Base-by-base conservation (phyloP, 2,113 vertebrate species). In the Pterophyllum scalare region DNA sequence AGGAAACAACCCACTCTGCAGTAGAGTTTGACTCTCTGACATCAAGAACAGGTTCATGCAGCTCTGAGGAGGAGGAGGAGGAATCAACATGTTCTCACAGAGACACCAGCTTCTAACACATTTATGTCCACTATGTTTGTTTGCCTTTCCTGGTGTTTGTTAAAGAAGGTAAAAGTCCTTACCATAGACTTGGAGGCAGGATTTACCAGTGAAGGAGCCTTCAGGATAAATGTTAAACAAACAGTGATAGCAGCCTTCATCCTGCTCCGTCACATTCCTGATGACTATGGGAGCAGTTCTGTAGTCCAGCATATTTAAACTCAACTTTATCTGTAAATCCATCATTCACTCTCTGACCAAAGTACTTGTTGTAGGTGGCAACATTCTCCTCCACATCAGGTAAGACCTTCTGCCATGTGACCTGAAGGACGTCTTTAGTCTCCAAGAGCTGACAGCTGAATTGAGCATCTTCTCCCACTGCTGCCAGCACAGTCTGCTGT, bases 221-320 rank as follows among this genome's bases (percentile, higher is more conserved):
- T 90, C 79, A 77, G 90, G 82, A 35, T 26, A 82, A 20, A 75
- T 10, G 54, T 67, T 87, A 26, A 93, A 90, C 78, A 92, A 0
- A 15, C 92, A 94, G 3, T 0, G 57, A 56, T 91, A 94, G 72
- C 82, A 93, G 0, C 75, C 80, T 77, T 86, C 81, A 49, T 93
- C 89, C 28, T 83, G 49, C 54, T 3, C 10, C 0, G 6, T 77
- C 1, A 93, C 57, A 0, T 79, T 46, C 26, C 11, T 80, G 56
- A 94, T 78, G 0, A 84, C 60, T 7, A 93, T 85, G 49, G 49
- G 91, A 91, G 75, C 26, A 31, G 17, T 40, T 65, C 6, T 77
- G 49, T 0, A 90, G 70, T 43, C 40, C 88, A 8, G 7, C 4
- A 0, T 58, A 0, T 28, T 1, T 20, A 15, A 93, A 38, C 26